A percentile compares a stretch with the other conserved stretches of the same genome.
phyloP scores from a whole-genome alignment of 2,113 vertebrate genomes.

The Spermophilus dauricus region DNA sequence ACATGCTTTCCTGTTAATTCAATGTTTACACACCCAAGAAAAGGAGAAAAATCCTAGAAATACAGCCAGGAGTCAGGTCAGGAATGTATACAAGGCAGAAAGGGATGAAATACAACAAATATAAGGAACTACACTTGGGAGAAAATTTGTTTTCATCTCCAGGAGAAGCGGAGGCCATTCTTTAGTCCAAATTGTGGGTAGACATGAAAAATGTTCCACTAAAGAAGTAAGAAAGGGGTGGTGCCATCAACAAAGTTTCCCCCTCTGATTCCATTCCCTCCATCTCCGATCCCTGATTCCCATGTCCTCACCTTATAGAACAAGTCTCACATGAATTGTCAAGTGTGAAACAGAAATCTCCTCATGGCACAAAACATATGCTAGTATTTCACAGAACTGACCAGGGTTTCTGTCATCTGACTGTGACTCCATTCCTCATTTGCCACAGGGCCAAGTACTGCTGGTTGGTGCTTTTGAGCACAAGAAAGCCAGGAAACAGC shows the following conservation, averaged over 20 bases:
- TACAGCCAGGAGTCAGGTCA: neutral
- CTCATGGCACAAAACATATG: neutral
- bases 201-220: neutral
- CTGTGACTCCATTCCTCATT: neutral
- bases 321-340: neutral
- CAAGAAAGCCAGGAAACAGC: neutral
- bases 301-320: neutral
- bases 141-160: conserved; percentile 26
- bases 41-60: neutral
- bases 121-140: neutral
- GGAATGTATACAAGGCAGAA: conserved; percentile 3
- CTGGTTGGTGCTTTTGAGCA: neutral
- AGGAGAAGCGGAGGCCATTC: neutral
- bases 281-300: neutral
- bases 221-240: neutral
- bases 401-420: neutral
- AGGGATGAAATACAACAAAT: neutral
- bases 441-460: neutral
- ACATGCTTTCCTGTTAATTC: neutral
- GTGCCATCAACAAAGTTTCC: neutral
- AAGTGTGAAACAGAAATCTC: neutral
- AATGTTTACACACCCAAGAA: neutral
- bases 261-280: neutral
- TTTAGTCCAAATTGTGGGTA: neutral
- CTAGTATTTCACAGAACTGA: neutral